phyloP scores from a whole-genome alignment of 2,797 vertebrate species.

The Xenentodon cancila region DNA sequence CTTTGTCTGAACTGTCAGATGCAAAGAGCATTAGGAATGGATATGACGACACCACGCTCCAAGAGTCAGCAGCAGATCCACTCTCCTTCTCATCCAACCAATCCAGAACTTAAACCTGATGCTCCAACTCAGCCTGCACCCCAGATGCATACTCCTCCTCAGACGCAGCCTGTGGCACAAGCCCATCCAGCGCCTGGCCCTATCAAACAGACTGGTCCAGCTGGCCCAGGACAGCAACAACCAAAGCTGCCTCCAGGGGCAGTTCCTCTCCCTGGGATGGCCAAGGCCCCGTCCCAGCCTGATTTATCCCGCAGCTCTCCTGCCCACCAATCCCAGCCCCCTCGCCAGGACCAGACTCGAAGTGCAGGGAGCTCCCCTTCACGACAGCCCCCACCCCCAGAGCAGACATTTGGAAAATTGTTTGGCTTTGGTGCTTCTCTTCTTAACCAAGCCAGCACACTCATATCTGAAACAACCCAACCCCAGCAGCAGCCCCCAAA shows the following conservation, averaged over 20 bases:
- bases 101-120: conserved; percentile 83
- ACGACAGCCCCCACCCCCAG: conserved; percentile 87
- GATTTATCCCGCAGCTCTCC: conserved; percentile 85
- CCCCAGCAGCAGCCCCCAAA: conserved; percentile 88
- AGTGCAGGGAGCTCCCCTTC: conserved; percentile 84
- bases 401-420: conserved; percentile 94
- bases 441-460: conserved; percentile 95
- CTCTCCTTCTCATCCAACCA: conserved; percentile 91
- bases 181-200: conserved; percentile 53
- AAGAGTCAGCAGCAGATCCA: conserved; percentile 98
- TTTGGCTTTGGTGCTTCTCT: conserved; percentile 97
- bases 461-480: conserved; percentile 90
- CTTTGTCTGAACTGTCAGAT: conserved; percentile 99
- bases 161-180: conserved; percentile 52
- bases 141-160: conserved; percentile 56
- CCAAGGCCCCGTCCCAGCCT: conserved; percentile 87
- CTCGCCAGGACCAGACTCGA: conserved; percentile 86
- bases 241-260: conserved; percentile 77
- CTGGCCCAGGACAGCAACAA: conserved; percentile 57
- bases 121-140: conserved; percentile 55
- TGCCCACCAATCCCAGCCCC: conserved; percentile 79
- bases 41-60: conserved; percentile 97
- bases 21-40: conserved; percentile 98
- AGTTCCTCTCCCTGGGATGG: conserved; percentile 82
- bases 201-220: conserved; percentile 65